Percentiles rank a stretch among this genome's conserved stretches.
Evolutionary conservation across 2,797 vertebrate species (phyloP).

Genomic region (Coilia nasus): DNA sequence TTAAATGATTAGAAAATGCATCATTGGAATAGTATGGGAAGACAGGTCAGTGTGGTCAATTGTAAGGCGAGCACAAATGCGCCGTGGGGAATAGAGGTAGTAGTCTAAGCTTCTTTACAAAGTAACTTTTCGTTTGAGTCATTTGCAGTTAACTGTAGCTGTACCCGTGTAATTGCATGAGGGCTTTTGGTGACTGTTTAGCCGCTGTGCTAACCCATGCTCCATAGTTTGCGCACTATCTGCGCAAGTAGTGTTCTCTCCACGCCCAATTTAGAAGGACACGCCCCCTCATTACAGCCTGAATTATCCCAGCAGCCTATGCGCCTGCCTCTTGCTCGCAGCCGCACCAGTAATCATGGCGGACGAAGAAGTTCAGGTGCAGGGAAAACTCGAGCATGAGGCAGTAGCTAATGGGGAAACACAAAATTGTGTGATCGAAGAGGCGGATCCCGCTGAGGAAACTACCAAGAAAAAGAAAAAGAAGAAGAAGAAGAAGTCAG

Average conservation of each 20-base stretch:
- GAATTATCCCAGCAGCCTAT: conserved; percentile 68
- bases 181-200: too few relatives aligned
- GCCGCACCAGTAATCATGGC: conserved; percentile 79
- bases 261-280: conserved; percentile 15
- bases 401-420: conserved; percentile 83
- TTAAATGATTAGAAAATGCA: too few relatives aligned
- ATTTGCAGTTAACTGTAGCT: too few relatives aligned
- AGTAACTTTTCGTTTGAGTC: too few relatives aligned
- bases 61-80: too few relatives aligned
- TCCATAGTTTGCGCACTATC: neutral
- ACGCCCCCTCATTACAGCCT: conserved; percentile 56
- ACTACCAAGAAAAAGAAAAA: conserved; percentile 86
- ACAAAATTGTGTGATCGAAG: conserved; percentile 76
- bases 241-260: neutral
- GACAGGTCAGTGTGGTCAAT: too few relatives aligned
- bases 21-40: too few relatives aligned
- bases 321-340: conserved; percentile 65
- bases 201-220: too few relatives aligned
- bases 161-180: too few relatives aligned
- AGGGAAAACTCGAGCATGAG: conserved; percentile 66
- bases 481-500: conserved; percentile 81
- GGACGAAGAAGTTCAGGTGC: conserved; percentile 70
- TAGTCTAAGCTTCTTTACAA: too few relatives aligned
- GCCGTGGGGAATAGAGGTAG: too few relatives aligned
- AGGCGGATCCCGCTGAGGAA: conserved; percentile 72